Conservation (phyloP, 2,113 vertebrate genomes). For the Halcyon senegalensis region DNA sequence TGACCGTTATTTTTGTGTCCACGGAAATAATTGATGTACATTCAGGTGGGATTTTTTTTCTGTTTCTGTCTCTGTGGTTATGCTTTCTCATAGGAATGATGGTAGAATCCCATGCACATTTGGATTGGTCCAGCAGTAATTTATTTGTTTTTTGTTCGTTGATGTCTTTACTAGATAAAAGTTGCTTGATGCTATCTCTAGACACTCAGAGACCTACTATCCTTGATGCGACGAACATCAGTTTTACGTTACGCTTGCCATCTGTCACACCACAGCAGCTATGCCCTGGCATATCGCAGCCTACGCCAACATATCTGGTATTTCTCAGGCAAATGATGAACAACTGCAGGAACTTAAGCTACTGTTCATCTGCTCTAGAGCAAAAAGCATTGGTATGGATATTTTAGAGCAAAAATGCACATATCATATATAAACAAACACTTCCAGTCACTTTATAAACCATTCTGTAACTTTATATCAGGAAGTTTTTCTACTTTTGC, state of each 20-base stretch:
- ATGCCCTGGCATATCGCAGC: conserved; percentile 15
- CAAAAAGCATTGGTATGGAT: conserved; percentile 66
- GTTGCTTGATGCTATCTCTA: conserved; percentile 51
- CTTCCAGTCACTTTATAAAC: neutral
- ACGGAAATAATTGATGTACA: neutral
- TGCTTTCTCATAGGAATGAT: neutral
- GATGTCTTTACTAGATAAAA: conserved; percentile 69
- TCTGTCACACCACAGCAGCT: conserved; percentile 36
- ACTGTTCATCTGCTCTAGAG: neutral
- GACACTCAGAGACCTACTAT: conserved; percentile 28
- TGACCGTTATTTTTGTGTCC: neutral
- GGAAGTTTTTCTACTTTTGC: neutral
- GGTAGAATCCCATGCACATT: neutral
- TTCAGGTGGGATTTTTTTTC: neutral
- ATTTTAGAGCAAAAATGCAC: neutral
- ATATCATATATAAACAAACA: neutral
- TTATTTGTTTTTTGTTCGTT: neutral
- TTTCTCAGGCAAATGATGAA: conserved; percentile 34
- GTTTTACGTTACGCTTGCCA: conserved; percentile 64
- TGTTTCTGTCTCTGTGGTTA: neutral
- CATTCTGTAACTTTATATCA: neutral
- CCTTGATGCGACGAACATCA: conserved; percentile 66
- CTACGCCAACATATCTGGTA: conserved; percentile 64
- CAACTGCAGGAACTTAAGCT: neutral
- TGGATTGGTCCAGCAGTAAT: neutral